Conservation (phyloP, 1,140 invertebrate genomes). For the Triops longicaudatus region DNA sequence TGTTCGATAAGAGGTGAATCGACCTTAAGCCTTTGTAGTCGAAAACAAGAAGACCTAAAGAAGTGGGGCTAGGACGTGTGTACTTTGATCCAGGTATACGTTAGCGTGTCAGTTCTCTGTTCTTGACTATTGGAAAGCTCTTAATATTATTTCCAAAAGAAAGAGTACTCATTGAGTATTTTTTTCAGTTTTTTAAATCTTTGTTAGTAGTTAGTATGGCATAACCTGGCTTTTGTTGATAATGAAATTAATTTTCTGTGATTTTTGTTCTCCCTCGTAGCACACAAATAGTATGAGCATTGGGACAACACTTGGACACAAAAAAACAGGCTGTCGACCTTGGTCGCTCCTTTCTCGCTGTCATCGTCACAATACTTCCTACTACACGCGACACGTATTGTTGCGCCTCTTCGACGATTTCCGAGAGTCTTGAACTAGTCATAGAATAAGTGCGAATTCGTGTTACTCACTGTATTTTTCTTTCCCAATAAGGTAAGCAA, state of each 20-base stretch:
- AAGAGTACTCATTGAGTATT: too few species aligned
- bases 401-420: conserved; percentile 27
- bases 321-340: conserved; percentile 21
- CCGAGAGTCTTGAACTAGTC: conserved; percentile 24
- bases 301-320: conserved; percentile 6
- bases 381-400: conserved; percentile 7
- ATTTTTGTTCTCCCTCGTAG: background rate
- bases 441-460: background rate
- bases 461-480: background rate
- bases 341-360: conserved; percentile 22
- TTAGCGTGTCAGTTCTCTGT: too few species aligned
- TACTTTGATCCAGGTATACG: too few species aligned
- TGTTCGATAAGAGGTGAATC: too few species aligned
- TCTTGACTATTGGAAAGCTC: too few species aligned
- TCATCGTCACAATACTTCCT: conserved; percentile 18
- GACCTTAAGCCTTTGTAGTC: too few species aligned
- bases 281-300: conserved; percentile 7
- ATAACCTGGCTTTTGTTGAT: background rate
- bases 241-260: background rate
- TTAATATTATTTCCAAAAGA: too few species aligned
- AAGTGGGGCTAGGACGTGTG: too few species aligned
- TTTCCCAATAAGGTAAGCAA: background rate
- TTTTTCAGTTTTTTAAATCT: background rate
- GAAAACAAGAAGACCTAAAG: too few species aligned
- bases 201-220: background rate